Conservation (phyloP, 2,888 invertebrate species). For the Cremastobaeus sp. region DNA sequence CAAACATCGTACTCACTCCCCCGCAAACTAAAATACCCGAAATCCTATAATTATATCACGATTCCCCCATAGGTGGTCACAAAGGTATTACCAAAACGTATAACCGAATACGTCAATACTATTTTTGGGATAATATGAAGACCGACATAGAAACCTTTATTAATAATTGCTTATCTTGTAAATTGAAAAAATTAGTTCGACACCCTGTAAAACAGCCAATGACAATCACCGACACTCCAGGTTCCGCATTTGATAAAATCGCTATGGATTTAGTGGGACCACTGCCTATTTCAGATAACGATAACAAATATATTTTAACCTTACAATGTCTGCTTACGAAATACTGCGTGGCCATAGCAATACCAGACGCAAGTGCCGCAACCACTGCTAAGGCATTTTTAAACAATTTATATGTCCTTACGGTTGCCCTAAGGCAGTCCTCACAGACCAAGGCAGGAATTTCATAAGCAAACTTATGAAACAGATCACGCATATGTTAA, state of each 20-base stretch:
- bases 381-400: background rate
- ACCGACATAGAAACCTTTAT: background rate
- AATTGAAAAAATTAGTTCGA: slow-evolving; percentile 1
- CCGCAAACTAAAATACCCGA: too few relatives aligned
- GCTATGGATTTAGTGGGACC: slow-evolving; percentile 2
- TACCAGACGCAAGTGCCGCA: background rate
- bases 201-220: background rate
- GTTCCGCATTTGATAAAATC: background rate
- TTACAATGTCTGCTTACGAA: background rate
- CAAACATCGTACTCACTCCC: too few relatives aligned
- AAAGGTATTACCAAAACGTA: background rate
- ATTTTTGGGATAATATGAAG: slow-evolving; percentile 3
- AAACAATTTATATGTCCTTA: background rate
- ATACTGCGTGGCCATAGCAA: background rate
- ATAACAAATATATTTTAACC: background rate
- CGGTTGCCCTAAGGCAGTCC: background rate
- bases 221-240: slow-evolving; percentile 1
- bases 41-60: too few relatives aligned
- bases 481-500: background rate
- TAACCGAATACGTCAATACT: background rate
- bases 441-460: slow-evolving; percentile 2
- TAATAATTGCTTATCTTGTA: background rate
- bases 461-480: slow-evolving; percentile 5
- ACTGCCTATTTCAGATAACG: background rate
- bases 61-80: background rate